Evolutionary conservation across 2,113 vertebrate genomes (phyloP).

Genomic region (Garra rufa): DNA sequence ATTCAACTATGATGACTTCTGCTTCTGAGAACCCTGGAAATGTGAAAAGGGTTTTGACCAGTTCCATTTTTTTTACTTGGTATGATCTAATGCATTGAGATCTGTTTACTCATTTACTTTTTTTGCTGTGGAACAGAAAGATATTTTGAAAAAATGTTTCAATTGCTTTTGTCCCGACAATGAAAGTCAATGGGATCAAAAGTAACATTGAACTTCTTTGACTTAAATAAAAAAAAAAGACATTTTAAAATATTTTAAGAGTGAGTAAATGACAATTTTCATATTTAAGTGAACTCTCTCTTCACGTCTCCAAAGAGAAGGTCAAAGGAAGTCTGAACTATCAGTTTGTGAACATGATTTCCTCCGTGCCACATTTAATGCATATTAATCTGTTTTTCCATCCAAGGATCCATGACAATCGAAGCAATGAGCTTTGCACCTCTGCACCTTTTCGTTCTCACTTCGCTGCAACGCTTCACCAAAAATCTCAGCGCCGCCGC

Average conservation of each 20-base stretch:
- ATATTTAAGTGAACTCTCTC: not conserved
- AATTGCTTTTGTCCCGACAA: not conserved
- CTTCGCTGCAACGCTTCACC: constrained; percentile 6
- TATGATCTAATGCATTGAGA: not conserved
- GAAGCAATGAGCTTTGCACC: not conserved
- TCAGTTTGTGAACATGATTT: not conserved
- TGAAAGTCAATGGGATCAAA: not conserved
- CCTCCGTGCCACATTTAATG: not conserved
- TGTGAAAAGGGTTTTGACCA: not conserved
- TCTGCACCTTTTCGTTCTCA: constrained; percentile 16
- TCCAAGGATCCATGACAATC: not conserved
- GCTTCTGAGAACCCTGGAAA: no score
- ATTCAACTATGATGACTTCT: no score
- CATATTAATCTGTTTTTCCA: constrained; percentile 30
- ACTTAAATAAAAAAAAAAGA: not conserved
- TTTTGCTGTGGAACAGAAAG: not conserved
- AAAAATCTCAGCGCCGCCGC: not conserved
- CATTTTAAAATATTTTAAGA: not conserved
- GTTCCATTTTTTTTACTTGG: not conserved
- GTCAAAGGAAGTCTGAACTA: not conserved
- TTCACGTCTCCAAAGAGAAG: not conserved
- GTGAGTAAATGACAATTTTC: no score
- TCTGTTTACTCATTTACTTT: not conserved
- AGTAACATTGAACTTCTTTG: not conserved
- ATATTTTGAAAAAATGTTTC: not conserved